These are phyloP conservation scores for Dinomys branickii DNA, from an alignment of 2,113 vertebrate species.

Conservation along the genomic window DNA sequence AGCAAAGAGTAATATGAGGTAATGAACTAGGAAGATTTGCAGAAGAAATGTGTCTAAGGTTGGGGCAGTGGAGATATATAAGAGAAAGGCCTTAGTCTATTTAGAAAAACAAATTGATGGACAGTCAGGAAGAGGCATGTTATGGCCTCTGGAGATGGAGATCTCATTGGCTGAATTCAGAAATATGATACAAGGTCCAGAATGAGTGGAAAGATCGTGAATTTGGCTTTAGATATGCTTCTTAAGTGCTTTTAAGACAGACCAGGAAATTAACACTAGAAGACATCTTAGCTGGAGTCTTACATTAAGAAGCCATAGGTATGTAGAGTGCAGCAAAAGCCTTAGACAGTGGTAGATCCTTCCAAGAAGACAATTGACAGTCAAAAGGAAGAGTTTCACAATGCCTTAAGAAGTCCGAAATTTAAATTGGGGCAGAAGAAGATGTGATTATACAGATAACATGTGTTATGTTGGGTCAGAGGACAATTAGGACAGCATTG, in stretches of 20 bases:
- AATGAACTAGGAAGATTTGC: background rate
- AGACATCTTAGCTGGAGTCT: background rate
- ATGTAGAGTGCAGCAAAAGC: background rate
- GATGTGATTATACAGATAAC: background rate
- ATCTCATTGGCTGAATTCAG: background rate
- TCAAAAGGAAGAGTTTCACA: background rate
- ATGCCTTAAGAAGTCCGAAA: background rate
- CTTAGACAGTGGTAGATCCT: background rate
- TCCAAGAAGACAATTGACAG: background rate
- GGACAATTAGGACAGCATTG: background rate
- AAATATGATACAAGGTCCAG: background rate
- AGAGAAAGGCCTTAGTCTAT: background rate
- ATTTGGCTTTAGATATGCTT: background rate
- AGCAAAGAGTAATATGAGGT: no score
- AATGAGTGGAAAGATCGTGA: background rate
- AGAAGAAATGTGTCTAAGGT: background rate
- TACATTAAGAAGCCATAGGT: background rate
- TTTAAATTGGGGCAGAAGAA: background rate
- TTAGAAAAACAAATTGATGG: background rate
- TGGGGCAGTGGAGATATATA: background rate
- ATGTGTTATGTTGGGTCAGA: background rate
- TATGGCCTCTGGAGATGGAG: background rate
- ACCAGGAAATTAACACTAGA: background rate
- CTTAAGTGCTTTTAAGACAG: background rate
- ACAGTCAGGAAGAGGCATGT: background rate